A percentile compares a stretch with the other conserved stretches of the same genome.
Evolutionary conservation across 2,888 invertebrate species (phyloP).

Genomic region (Silvanus unidentatus): DNA sequence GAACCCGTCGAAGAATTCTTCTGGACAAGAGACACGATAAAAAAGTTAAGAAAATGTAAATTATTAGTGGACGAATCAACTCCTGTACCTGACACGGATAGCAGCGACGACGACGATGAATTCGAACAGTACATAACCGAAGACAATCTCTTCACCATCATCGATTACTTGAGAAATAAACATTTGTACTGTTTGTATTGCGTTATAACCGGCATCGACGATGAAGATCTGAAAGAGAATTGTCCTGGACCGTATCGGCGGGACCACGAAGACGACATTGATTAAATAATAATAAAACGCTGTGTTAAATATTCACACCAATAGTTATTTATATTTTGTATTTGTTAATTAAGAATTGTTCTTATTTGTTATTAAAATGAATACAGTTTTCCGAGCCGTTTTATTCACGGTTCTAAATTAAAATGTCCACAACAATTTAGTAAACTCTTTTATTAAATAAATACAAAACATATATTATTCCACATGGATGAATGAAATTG

Average conservation of each 20-base stretch:
- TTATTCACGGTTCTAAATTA: too few species aligned
- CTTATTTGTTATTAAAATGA: too few species aligned
- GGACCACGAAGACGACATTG: conserved; percentile 50
- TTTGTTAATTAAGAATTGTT: too few species aligned
- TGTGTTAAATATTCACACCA: conserved; percentile 4
- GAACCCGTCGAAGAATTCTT: conserved; percentile 55
- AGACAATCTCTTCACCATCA: conserved; percentile 38
- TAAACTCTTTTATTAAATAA: too few species aligned
- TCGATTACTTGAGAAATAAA: conserved; percentile 58
- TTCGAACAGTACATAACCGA: conserved; percentile 36
- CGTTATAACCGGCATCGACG: conserved; percentile 60
- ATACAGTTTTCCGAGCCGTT: too few species aligned
- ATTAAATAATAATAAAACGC: too few species aligned
- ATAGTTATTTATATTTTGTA: too few species aligned
- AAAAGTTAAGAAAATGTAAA: conserved; percentile 37
- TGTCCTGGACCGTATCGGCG: conserved; percentile 63
- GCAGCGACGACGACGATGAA: conserved; percentile 32
- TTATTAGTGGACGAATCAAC: conserved; percentile 31
- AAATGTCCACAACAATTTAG: too few species aligned
- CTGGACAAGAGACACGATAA: conserved; percentile 48
- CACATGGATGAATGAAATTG: too few species aligned
- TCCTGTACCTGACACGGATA: conserved; percentile 32
- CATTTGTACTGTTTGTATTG: conserved; percentile 79
- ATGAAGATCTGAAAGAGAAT: conserved; percentile 53
- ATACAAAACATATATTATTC: too few species aligned